Evolutionary conservation across 2,113 vertebrate species (phyloP).

Genomic region (Puffinus mauretanicus): DNA sequence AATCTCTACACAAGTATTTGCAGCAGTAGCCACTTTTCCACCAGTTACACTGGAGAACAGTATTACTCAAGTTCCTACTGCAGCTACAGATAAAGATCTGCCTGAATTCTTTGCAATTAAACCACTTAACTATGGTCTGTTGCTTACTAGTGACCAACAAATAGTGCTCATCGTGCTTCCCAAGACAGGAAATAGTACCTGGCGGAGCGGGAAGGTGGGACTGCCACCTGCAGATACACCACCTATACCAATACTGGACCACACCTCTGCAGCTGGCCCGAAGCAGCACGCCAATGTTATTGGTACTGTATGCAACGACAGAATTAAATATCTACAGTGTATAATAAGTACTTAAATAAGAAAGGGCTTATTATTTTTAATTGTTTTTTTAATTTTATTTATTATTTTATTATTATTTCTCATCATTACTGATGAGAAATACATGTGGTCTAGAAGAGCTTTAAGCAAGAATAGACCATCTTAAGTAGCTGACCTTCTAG

Average conservation of each 20-base stretch:
- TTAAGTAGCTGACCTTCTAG: not conserved
- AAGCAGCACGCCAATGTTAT: not conserved
- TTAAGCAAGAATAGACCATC: not conserved
- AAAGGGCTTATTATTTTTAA: not conserved
- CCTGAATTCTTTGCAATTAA: conserved; percentile 1
- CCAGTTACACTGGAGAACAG: not conserved
- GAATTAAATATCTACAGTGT: not conserved
- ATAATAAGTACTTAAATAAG: not conserved
- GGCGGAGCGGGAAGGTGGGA: not conserved
- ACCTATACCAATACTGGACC: not conserved
- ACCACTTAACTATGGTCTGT: not conserved
- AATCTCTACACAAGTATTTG: not conserved
- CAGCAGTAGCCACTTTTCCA: not conserved
- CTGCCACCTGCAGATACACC: not conserved
- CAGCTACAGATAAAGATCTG: not conserved
- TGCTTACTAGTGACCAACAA: not conserved
- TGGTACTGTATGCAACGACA: not conserved
- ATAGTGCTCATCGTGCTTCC: not conserved
- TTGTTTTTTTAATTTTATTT: not conserved
- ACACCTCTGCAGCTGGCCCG: not conserved
- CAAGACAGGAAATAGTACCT: not conserved
- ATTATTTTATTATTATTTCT: not conserved
- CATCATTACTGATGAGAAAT: not conserved
- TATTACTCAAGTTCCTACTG: not conserved
- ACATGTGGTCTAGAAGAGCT: not conserved